Evolutionary conservation across 2,888 invertebrate species (phyloP).

Genomic region (Dasypolia templi): DNA sequence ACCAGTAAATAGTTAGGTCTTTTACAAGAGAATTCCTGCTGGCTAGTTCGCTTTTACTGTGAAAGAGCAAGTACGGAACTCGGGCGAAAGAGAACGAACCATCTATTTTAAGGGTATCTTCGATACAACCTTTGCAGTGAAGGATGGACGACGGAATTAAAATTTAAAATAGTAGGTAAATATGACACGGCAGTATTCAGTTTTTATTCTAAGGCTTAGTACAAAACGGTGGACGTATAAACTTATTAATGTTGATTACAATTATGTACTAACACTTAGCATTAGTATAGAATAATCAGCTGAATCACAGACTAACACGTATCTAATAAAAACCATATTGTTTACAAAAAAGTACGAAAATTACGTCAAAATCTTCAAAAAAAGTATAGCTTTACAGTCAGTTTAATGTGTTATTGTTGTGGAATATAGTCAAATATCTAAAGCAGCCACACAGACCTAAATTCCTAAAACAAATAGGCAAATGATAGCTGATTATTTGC

Average conservation of each 20-base stretch:
- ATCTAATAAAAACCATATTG: not conserved
- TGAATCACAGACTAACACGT: too few species aligned
- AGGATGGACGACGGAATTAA: not conserved
- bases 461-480: not conserved
- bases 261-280: too few species aligned
- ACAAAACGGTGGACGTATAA: too few species aligned
- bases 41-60: slow-evolving; percentile 34
- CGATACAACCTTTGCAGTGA: not conserved
- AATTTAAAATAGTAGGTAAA: too few species aligned
- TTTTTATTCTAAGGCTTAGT: too few species aligned
- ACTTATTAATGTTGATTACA: too few species aligned
- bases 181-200: too few species aligned
- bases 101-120: not conserved
- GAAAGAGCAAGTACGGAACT: slow-evolving; percentile 21
- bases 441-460: not conserved
- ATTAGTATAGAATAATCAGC: too few species aligned
- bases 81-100: slow-evolving; percentile 9
- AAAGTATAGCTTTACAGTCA: not conserved
- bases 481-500: not conserved
- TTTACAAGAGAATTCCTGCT: slow-evolving; percentile 38
- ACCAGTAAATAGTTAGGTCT: slow-evolving; percentile 34
- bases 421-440: not conserved
- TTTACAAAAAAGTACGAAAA: not conserved
- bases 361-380: not conserved
- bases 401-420: not conserved